phyloP scores from a whole-genome alignment of 2,888 invertebrate species.

The Mythimna pallens region DNA sequence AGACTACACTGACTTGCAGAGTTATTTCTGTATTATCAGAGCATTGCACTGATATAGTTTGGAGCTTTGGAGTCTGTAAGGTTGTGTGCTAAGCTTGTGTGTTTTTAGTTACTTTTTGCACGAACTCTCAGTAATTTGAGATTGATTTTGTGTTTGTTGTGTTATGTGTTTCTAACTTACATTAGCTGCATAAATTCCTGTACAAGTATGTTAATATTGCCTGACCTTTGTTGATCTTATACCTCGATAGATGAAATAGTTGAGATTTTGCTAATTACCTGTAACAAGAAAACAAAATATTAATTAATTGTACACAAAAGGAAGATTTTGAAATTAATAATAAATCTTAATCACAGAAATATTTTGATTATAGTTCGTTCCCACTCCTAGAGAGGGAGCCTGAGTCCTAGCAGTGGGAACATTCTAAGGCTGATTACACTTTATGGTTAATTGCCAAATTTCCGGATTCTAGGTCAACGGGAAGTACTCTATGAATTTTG shows the following conservation, averaged over 20 bases:
- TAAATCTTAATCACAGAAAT: no score
- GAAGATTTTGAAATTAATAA: neutral
- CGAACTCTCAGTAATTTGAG: neutral
- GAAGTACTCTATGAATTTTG: no score
- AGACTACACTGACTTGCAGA: conserved; percentile 31
- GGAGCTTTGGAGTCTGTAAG: neutral
- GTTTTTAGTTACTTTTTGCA: neutral
- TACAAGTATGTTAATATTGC: conserved; percentile 9
- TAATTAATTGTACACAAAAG: neutral
- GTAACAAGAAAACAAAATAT: conserved; percentile 46
- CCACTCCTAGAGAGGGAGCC: no score
- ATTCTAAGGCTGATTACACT: no score
- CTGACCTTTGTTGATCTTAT: conserved; percentile 44
- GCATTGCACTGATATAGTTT: conserved; percentile 4
- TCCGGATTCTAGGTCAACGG: no score
- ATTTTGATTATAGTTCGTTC: no score
- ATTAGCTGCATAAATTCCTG: neutral
- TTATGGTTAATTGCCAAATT: no score
- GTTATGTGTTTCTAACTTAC: neutral
- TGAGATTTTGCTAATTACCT: conserved; percentile 49
- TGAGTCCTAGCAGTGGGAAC: no score
- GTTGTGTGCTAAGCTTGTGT: neutral
- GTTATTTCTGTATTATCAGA: conserved; percentile 46
- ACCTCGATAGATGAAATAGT: conserved; percentile 14
- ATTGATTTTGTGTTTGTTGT: neutral